A percentile compares a stretch with the other conserved stretches of the same genome.
phyloP scores from a whole-genome alignment of 2,888 invertebrate genomes.

The Sialis fuliginosa region DNA sequence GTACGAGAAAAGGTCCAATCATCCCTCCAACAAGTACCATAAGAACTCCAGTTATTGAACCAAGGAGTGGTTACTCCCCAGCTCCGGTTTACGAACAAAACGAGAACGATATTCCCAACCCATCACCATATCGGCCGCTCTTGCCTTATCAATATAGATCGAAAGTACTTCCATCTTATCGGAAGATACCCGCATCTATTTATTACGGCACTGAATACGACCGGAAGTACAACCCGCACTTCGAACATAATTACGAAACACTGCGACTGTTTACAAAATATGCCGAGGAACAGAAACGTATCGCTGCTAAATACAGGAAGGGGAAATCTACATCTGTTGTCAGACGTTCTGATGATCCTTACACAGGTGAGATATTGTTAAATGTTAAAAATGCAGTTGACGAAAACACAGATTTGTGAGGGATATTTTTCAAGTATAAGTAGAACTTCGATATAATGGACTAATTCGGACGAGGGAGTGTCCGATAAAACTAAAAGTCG shows the following conservation, averaged over 20 bases:
- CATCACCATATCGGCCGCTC: slow-evolving; percentile 27
- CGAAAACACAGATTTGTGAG: too few relatives aligned
- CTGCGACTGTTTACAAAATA: neutral
- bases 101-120: slow-evolving; percentile 37
- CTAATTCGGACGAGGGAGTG: too few relatives aligned
- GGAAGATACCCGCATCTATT: slow-evolving; percentile 1
- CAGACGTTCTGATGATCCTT: neutral
- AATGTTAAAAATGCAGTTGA: too few relatives aligned
- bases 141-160: slow-evolving; percentile 5
- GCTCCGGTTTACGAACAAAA: slow-evolving; percentile 44
- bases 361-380: neutral
- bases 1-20: slow-evolving; percentile 41
- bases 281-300: neutral
- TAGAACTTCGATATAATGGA: too few relatives aligned
- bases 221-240: slow-evolving; percentile 2
- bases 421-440: too few relatives aligned
- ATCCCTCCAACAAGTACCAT: slow-evolving; percentile 32
- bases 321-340: neutral
- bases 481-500: too few relatives aligned
- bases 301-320: neutral
- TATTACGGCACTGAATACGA: slow-evolving; percentile 4
- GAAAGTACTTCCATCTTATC: slow-evolving; percentile 1
- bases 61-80: slow-evolving; percentile 17
- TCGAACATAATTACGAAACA: neutral
- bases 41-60: slow-evolving; percentile 31